Conservation (phyloP, 64 coral and sea anemone genomes). For the Stichodactyla helianthus region DNA sequence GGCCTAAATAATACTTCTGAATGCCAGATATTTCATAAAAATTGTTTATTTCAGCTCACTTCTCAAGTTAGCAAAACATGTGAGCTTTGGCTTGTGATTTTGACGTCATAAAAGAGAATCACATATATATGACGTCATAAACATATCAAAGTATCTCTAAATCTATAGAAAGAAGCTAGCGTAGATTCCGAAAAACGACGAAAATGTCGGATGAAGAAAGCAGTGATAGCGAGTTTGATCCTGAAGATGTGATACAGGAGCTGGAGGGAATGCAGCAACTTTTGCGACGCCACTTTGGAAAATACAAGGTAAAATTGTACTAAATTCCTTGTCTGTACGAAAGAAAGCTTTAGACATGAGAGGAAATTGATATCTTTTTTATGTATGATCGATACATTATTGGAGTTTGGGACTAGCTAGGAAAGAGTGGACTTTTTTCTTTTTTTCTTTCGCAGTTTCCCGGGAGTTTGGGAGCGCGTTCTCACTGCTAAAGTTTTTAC, state of each 20-base stretch:
- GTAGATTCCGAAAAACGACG: background rate
- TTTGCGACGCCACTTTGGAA: conserved; percentile 32
- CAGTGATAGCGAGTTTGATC: conserved; percentile 41
- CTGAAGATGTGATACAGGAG: conserved; percentile 44
- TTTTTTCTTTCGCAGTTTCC: no score
- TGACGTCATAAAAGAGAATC: background rate
- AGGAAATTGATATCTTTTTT: no score
- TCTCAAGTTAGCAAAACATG: no score
- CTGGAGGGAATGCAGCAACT: conserved; percentile 34
- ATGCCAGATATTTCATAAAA: no score
- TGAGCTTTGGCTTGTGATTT: background rate
- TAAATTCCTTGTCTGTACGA: background rate
- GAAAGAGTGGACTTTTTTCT: no score
- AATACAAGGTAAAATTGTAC: conserved; percentile 33
- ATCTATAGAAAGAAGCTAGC: background rate
- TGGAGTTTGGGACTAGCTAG: no score
- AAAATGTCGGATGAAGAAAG: conserved; percentile 11
- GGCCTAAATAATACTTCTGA: no score
- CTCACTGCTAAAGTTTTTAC: background rate
- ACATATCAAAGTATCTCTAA: background rate
- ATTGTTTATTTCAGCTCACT: no score
- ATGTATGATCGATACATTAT: no score
- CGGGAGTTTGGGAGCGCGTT: no score
- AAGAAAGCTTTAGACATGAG: background rate
- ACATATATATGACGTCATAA: background rate